Evolutionary conservation across 2,113 vertebrate genomes (phyloP), one percentile per base, ranked within the genome.

Genomic region (Campylomormyrus tamandua): DNA sequence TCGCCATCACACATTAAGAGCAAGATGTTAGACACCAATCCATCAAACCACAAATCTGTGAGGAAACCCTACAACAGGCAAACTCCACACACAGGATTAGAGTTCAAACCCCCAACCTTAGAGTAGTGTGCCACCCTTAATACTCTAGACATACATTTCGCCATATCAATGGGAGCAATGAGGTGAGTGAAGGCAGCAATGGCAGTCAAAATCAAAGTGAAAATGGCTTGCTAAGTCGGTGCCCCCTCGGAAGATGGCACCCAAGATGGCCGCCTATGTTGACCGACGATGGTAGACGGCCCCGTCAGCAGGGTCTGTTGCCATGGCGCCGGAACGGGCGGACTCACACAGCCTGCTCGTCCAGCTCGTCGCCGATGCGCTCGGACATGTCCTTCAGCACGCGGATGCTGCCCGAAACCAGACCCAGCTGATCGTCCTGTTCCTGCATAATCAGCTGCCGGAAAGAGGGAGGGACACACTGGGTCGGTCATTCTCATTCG

Each of bases 301-400:
- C 27, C n/a, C 27, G 0, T 70, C 19, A 39, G 11, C 31, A 74
- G 52, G 66, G 66, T 74, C 13, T 50, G 6, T 83, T 11, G 10
- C n/a, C 39, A 8, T 5, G 9, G 52, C 19, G 5, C 17, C 31
- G 70, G 10, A 0, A 27, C 17, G 45, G 5, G 11, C 66, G 49
- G 1, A 93, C 95, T 96, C 92, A 96, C 96, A 96, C 91, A 49
- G 96, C 91, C 93, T 97, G 97, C 24, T 97, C 96, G 0, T 97
- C 96, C 1, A 98, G 95, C 91, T 97, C 96, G n/a, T 97, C 96
- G 58, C 96, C 96, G 0, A 97, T 96, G 0, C 92, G 94, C 49
- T 92, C 93, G 0, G 96, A 97, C 96, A 97, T 97, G 94, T 97
- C 95, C 91, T 97, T 97, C 49, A 97, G 95, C 89, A 96, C 96